Conservation (phyloP, 1,140 invertebrate species). For the Anadara kagoshimensis region DNA sequence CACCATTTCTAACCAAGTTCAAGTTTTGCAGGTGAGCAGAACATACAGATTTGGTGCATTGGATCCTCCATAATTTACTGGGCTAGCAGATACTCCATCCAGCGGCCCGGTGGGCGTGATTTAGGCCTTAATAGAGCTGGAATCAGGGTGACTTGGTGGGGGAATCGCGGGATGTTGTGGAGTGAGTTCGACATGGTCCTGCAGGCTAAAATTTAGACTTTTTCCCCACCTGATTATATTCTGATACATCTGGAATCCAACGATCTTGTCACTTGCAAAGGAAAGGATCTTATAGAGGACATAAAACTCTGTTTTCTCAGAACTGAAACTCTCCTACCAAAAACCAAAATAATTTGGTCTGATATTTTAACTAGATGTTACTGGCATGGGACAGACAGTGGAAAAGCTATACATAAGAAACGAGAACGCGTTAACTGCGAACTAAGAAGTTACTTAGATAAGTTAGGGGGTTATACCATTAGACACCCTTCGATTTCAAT, state of each 20-base stretch:
- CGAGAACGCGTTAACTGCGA: neutral
- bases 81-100: neutral
- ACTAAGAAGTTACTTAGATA: too few relatives aligned
- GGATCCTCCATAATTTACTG: neutral
- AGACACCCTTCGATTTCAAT: too few relatives aligned
- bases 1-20: neutral
- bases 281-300: constrained; percentile 2
- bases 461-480: too few relatives aligned
- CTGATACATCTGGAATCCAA: neutral
- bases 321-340: neutral
- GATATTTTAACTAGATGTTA: neutral
- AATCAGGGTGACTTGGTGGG: neutral
- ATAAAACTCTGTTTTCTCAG: constrained; percentile 1
- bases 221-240: neutral
- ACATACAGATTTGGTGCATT: neutral
- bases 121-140: neutral
- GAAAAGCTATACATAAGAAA: neutral
- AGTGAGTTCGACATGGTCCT: neutral
- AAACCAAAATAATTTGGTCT: neutral
- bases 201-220: neutral
- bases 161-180: constrained; percentile 1
- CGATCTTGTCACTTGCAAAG: neutral
- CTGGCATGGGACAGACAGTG: neutral
- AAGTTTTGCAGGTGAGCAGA: too few relatives aligned
- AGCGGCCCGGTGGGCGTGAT: neutral